Evolutionary conservation across 2,888 invertebrate species (phyloP).

Genomic region (Lacanobia wlatinum): DNA sequence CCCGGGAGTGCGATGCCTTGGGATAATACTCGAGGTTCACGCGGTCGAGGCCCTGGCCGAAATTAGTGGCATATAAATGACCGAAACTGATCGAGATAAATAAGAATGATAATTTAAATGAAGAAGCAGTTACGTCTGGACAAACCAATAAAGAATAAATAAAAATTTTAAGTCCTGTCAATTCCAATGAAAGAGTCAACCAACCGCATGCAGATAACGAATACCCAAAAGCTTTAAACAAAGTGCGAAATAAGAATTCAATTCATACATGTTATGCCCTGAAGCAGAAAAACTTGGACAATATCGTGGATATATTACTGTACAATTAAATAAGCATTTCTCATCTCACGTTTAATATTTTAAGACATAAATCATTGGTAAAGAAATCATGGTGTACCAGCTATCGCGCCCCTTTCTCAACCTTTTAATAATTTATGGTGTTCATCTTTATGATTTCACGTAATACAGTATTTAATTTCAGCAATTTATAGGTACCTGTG

Average conservation of each 20-base stretch:
- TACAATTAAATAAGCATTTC: slow-evolving; percentile 63
- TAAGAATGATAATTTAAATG: background rate
- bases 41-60: too few species aligned
- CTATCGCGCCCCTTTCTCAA: slow-evolving; percentile 39
- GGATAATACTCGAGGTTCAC: too few species aligned
- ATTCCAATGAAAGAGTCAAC: slow-evolving; percentile 14
- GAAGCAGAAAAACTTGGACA: slow-evolving; percentile 27
- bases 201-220: slow-evolving; percentile 24
- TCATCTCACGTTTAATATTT: slow-evolving; percentile 59
- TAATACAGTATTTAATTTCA: slow-evolving; percentile 57
- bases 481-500: slow-evolving; percentile 43
- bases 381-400: slow-evolving; percentile 51
- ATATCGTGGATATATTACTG: slow-evolving; percentile 49
- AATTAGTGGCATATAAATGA: too few species aligned
- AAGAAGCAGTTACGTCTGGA: background rate
- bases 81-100: background rate
- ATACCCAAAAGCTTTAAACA: slow-evolving; percentile 2
- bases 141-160: background rate
- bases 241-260: slow-evolving; percentile 43
- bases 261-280: slow-evolving; percentile 34
- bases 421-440: slow-evolving; percentile 59
- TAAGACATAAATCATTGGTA: slow-evolving; percentile 59
- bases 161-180: background rate
- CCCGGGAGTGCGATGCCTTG: too few species aligned
- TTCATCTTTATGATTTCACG: slow-evolving; percentile 38